Conservation (phyloP, 2,888 invertebrate species). For the Clunio marinus region DNA sequence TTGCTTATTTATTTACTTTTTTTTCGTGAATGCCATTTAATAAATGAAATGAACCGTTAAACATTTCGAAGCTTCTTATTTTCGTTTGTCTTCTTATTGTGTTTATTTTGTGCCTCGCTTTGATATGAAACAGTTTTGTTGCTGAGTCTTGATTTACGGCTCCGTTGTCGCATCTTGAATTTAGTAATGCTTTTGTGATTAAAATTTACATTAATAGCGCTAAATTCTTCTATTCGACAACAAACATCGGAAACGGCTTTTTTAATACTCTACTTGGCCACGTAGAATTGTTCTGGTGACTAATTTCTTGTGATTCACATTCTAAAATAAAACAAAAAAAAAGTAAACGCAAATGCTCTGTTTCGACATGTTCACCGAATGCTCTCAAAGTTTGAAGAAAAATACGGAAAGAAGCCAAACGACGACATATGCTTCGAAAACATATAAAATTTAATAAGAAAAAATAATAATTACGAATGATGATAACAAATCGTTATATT, state of each 20-base stretch:
- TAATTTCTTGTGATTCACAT: neutral
- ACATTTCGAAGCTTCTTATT: slow-evolving; percentile 15
- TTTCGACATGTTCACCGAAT: neutral
- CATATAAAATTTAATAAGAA: too few relatives aligned
- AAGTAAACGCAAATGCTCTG: too few relatives aligned
- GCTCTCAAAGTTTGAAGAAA: neutral
- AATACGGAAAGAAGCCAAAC: neutral
- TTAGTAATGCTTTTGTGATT: neutral
- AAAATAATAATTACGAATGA: neutral
- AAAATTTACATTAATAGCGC: neutral
- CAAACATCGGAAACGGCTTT: neutral
- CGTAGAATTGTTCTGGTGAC: neutral
- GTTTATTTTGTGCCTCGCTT: neutral
- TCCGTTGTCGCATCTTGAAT: neutral
- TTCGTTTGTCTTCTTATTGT: slow-evolving; percentile 5
- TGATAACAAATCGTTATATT: slow-evolving; percentile 29
- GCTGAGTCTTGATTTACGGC: neutral
- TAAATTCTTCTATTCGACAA: neutral
- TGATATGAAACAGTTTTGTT: neutral
- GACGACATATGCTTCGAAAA: neutral
- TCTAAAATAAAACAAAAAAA: too few relatives aligned
- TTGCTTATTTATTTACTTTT: neutral
- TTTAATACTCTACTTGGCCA: neutral
- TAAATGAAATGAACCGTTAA: slow-evolving; percentile 37
- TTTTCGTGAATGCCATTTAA: slow-evolving; percentile 27